Conservation (phyloP, 2,888 invertebrate species). For the Trissolcus japonicus region DNA sequence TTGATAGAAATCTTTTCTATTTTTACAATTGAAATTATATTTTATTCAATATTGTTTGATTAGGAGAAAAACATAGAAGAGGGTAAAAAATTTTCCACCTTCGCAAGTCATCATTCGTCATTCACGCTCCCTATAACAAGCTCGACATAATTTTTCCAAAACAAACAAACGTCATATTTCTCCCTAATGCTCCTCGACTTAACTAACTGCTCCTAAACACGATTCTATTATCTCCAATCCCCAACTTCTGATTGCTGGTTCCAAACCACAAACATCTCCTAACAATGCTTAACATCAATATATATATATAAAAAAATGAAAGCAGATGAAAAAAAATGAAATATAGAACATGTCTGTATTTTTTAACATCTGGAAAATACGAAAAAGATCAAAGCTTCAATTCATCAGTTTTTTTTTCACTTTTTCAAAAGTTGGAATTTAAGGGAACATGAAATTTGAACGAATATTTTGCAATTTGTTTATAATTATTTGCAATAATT, state of each 20-base stretch:
- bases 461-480: no score
- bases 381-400: no score
- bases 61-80: no score
- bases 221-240: constrained; percentile 34
- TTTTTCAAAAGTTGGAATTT: no score
- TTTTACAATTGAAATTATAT: no score
- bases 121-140: not conserved
- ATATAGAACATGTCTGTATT: not conserved
- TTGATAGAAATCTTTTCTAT: no score
- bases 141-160: not conserved
- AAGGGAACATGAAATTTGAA: no score
- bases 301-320: constrained; percentile 12
- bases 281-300: constrained; percentile 13
- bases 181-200: constrained; percentile 30
- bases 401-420: no score
- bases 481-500: no score
- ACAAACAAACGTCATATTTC: constrained; percentile 28
- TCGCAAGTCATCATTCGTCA: not conserved
- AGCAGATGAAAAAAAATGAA: not conserved
- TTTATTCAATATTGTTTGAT: no score
- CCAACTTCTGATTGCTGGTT: not conserved
- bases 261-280: constrained; percentile 24
- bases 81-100: no score
- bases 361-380: no score
- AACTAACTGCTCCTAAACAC: constrained; percentile 37